phyloP scores from a whole-genome alignment of 2,797 vertebrate genomes.

The Spheniscus humboldti region DNA sequence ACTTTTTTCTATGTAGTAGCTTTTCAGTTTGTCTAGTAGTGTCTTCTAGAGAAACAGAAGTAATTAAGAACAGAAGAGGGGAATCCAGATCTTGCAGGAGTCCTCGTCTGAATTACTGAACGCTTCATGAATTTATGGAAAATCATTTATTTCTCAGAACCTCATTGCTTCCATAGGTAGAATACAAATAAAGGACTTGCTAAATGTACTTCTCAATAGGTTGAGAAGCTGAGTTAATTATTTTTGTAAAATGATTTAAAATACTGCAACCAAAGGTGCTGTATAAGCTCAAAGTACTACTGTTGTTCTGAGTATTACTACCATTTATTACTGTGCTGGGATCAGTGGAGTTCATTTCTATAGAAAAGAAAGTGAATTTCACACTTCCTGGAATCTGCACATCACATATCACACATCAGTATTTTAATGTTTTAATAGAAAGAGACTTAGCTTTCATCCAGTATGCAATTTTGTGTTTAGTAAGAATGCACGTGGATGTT shows the following conservation, averaged over 20 bases:
- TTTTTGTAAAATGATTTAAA: conserved; percentile 9
- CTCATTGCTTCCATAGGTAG: neutral
- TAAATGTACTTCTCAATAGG: neutral
- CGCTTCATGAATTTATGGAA: neutral
- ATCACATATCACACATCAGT: neutral
- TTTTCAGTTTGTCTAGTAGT: neutral
- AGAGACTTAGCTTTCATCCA: neutral
- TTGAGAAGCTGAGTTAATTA: neutral
- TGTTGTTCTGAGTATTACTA: neutral
- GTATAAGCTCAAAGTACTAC: neutral
- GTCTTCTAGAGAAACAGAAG: neutral
- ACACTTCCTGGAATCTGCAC: neutral
- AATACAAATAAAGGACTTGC: neutral
- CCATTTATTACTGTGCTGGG: neutral
- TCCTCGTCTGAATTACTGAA: neutral
- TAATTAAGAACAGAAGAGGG: neutral
- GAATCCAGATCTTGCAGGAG: neutral
- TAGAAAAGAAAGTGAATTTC: neutral
- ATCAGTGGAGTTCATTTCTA: neutral
- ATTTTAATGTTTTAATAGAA: neutral
- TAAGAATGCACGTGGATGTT: neutral
- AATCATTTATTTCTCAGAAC: neutral
- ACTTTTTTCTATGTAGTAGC: neutral
- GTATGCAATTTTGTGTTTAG: neutral
- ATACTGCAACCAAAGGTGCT: neutral